Percentiles rank a stretch among this genome's conserved stretches.
Conservation (phyloP, 2,113 vertebrate species). For the Eretmochelys imbricata region DNA sequence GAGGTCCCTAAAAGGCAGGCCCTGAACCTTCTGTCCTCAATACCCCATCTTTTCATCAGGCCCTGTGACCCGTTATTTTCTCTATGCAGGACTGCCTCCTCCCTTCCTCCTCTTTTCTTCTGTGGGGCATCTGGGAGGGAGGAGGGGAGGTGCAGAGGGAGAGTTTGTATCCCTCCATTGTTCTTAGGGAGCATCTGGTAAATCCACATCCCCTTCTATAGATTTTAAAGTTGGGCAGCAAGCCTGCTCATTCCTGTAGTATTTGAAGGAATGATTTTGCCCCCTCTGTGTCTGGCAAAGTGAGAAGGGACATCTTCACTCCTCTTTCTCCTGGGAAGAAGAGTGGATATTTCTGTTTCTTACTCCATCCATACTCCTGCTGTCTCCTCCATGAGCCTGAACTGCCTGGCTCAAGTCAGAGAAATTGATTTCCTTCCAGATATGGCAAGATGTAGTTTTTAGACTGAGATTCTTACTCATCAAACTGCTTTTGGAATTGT, state of each 20-base stretch:
- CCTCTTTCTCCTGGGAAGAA: not conserved
- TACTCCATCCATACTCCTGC: not conserved
- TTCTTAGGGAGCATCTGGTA: not conserved
- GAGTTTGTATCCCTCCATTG: not conserved
- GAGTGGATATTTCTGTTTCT: not conserved
- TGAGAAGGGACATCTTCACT: no score
- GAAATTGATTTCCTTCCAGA: not conserved
- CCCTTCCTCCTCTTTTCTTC: not conserved
- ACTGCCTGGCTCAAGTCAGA: not conserved
- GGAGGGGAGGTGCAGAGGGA: no score
- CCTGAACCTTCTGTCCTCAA: not conserved
- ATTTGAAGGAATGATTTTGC: not conserved
- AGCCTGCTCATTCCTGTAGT: not conserved
- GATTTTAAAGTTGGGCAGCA: not conserved
- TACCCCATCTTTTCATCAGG: not conserved
- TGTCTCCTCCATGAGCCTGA: not conserved
- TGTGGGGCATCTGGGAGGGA: not conserved
- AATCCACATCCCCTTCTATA: not conserved
- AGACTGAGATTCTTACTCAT: not conserved
- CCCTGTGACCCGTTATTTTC: not conserved
- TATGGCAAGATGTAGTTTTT: not conserved
- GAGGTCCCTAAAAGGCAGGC: not conserved
- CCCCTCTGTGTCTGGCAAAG: not conserved
- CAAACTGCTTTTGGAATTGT: not conserved
- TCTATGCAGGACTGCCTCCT: not conserved